Base-by-base conservation (phyloP, 1,140 invertebrate species). In the Drosophila eugracilis region DNA sequence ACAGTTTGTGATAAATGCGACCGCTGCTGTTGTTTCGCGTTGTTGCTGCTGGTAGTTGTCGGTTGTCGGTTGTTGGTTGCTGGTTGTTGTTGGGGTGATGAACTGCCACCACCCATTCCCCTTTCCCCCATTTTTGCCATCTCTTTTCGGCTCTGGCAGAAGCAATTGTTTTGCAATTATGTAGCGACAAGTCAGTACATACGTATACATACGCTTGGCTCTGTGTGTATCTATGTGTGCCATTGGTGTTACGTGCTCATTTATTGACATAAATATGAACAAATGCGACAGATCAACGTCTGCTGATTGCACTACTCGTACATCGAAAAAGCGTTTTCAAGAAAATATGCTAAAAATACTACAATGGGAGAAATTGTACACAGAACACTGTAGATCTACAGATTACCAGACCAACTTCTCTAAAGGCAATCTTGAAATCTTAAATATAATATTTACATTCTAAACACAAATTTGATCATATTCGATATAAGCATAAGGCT, bases 161-260 rank as follows among this genome's bases (percentile, higher is more conserved):
- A 32, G 47, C 69, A 85, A 81, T 88, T 81, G 83, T 88, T 88
- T 86, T 77, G 62, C 67, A 81, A 81, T 86, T 86, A 86, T 81
- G 73, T 70, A 59, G 60, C 65, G 30, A 69, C 65, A 69, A 69
- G 65, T 63, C 30, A 30, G 45, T 57, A 34, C 21, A 34, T 17
- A 17, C 10, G 21, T 48, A n/a, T 24, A 9, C n/a, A 15, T 17
- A 17, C 10, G 21, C 48, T 24, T 28, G 14, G 10, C 22, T 26
- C 37, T 48, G 36, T 59, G 19, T 12, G 14, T 62, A 39, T 37
- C 36, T 60, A 60, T 75, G 77, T 86, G 36, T 86, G 75, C 69
- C 81, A 88, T 45, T 81, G 70, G 78, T 71, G 50, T 78, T 88
- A 88, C 83, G 84, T 86, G 81, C 81, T 60, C 74, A 78, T 74